Conservation (phyloP, 2,888 invertebrate genomes). For the Caenorhabditis imperialis region DNA sequence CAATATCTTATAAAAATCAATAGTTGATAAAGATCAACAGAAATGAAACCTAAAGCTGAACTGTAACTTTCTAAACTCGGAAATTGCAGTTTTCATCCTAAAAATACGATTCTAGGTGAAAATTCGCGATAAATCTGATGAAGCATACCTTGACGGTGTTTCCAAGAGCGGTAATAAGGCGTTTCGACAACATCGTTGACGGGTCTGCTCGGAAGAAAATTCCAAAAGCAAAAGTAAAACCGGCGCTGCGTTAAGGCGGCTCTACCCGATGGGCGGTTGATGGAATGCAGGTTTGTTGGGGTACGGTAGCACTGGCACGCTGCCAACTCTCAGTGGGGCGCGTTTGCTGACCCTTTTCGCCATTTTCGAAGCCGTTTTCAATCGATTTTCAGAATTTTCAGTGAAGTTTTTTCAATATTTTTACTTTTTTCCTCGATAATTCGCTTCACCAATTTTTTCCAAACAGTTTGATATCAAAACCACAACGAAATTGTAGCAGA, state of each 20-base stretch:
- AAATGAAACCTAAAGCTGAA: too few species aligned
- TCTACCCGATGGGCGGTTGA: conserved; percentile 55
- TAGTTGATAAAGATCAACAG: too few species aligned
- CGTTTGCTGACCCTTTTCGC: conserved; percentile 16
- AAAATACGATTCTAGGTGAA: conserved; percentile 8
- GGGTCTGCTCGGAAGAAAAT: conserved; percentile 55
- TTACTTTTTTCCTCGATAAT: background rate
- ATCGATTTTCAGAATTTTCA: background rate
- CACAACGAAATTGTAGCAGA: conserved; percentile 4
- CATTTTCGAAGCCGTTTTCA: background rate
- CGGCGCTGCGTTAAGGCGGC: conserved; percentile 52
- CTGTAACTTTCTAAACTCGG: background rate
- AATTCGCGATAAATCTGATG: conserved; percentile 1
- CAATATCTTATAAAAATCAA: too few species aligned
- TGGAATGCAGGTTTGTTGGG: conserved; percentile 49
- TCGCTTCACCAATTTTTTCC: conserved; percentile 1
- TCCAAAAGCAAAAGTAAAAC: conserved; percentile 60
- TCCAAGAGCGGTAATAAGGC: conserved; percentile 65
- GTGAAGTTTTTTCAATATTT: background rate
- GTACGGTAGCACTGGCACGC: conserved; percentile 48
- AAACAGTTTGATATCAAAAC: conserved; percentile 10
- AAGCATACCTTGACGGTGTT: conserved; percentile 68
- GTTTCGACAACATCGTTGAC: conserved; percentile 72
- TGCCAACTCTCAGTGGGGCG: conserved; percentile 43
- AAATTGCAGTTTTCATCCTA: conserved; percentile 31